Conservation (phyloP, 2,113 vertebrate species). For the Semnopithecus entellus region DNA sequence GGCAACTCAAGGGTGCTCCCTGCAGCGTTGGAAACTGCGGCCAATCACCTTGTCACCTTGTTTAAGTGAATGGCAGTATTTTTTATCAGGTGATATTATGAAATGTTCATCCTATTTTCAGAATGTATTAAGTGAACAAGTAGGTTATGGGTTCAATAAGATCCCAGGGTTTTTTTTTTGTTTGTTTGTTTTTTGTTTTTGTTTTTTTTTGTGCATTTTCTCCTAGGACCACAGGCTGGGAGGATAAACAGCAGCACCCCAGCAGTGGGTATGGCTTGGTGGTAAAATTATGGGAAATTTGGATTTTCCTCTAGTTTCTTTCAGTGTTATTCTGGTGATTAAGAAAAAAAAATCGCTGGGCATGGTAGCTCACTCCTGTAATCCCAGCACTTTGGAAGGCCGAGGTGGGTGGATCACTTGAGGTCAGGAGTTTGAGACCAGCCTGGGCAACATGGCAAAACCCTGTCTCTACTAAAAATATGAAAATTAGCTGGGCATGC, state of each 20-base stretch:
- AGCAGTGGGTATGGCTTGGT: background rate
- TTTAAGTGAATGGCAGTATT: accelerated
- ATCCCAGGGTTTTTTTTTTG: background rate
- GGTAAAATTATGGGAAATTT: background rate
- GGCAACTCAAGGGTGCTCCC: accelerated
- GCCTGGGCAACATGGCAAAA: background rate
- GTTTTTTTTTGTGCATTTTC: background rate
- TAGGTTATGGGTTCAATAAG: background rate
- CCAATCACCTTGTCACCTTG: background rate
- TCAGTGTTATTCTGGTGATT: background rate
- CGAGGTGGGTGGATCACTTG: background rate
- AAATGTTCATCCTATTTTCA: background rate
- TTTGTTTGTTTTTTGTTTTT: too few species aligned
- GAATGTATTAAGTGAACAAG: background rate
- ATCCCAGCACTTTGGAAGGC: background rate
- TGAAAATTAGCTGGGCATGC: too few species aligned
- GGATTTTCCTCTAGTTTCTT: background rate
- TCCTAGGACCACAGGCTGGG: background rate
- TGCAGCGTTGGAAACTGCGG: background rate
- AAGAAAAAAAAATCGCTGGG: background rate
- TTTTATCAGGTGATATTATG: accelerated
- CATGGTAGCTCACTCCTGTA: accelerated
- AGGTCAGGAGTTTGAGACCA: background rate
- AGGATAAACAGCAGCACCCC: accelerated
- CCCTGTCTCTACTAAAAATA: too few species aligned